Evolutionary conservation across 2,113 vertebrate species (phyloP).

Genomic region (Leptodactylus fuscus): DNA sequence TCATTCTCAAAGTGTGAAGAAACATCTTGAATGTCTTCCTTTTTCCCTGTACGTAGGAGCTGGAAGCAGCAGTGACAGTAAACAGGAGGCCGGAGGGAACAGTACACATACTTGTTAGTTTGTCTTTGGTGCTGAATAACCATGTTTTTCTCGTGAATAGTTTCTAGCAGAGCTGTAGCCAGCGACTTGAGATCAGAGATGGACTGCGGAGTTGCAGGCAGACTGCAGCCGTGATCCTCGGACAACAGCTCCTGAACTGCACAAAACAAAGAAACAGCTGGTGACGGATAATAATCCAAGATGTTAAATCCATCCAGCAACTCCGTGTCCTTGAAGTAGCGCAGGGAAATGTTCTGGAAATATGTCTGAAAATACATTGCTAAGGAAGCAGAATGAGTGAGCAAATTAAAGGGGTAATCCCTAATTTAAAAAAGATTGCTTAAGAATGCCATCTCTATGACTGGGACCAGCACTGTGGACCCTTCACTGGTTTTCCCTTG

Average conservation of each 20-base stretch:
- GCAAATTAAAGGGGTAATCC: background rate
- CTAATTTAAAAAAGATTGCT: too few species aligned
- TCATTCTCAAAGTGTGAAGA: background rate
- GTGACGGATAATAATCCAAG: background rate
- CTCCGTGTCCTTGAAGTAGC: background rate
- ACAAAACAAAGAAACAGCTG: slow-evolving; percentile 12
- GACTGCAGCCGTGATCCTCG: slow-evolving; percentile 90
- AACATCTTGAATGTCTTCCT: background rate
- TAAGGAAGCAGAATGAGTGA: background rate
- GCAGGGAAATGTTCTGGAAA: too few species aligned
- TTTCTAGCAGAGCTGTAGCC: slow-evolving; percentile 93
- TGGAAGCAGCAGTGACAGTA: background rate
- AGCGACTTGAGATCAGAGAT: slow-evolving; percentile 97
- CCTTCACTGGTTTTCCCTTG: too few species aligned
- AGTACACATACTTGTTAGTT: slow-evolving; percentile 88
- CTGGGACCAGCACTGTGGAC: too few species aligned
- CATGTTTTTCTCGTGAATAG: slow-evolving; percentile 98
- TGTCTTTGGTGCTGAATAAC: slow-evolving; percentile 96
- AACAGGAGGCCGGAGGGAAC: background rate
- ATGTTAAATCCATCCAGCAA: background rate
- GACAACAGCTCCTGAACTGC: slow-evolving; percentile 92
- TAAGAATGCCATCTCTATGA: too few species aligned
- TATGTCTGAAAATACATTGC: background rate
- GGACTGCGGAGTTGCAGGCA: slow-evolving; percentile 93
- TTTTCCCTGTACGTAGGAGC: background rate